These are phyloP conservation scores for Salarias fasciatus DNA, from an alignment of 2,797 vertebrate species.

Conservation along the genomic window DNA sequence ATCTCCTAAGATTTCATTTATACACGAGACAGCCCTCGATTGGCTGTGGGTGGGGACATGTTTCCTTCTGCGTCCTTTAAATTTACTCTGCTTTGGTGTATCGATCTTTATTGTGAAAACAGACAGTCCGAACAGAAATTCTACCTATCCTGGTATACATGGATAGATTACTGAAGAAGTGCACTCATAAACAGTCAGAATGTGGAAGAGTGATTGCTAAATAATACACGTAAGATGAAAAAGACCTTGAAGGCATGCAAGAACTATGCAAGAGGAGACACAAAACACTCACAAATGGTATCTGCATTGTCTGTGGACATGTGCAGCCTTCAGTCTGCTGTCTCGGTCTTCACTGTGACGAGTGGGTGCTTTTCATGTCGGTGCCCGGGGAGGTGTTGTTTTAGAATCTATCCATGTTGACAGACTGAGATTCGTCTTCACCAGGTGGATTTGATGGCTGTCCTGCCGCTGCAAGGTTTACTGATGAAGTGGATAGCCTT, in stretches of 20 bases:
- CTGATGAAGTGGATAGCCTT: constrained; percentile 16
- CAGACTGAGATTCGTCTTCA: too few relatives aligned
- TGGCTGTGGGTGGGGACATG: constrained; percentile 1
- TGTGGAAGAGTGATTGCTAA: not conserved
- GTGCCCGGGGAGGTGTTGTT: not conserved
- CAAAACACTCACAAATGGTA: too few relatives aligned
- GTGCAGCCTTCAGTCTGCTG: too few relatives aligned
- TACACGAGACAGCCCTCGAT: constrained; percentile 35
- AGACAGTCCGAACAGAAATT: not conserved
- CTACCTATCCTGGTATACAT: too few relatives aligned
- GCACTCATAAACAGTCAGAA: too few relatives aligned
- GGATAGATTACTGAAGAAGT: too few relatives aligned
- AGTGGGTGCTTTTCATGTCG: too few relatives aligned
- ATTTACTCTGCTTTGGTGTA: constrained; percentile 20
- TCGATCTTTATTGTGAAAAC: constrained; percentile 10
- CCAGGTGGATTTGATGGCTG: constrained; percentile 8
- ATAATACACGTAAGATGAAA: too few relatives aligned
- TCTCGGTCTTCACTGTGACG: too few relatives aligned
- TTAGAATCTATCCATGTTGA: not conserved
- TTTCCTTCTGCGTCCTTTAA: constrained; percentile 25
- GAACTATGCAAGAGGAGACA: too few relatives aligned
- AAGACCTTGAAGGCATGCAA: too few relatives aligned
- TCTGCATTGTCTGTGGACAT: too few relatives aligned
- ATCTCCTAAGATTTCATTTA: constrained; percentile 59
- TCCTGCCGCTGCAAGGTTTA: constrained; percentile 2